Base-by-base conservation (phyloP, 2,888 invertebrate genomes). In the Zootermopsis nevadensis region DNA sequence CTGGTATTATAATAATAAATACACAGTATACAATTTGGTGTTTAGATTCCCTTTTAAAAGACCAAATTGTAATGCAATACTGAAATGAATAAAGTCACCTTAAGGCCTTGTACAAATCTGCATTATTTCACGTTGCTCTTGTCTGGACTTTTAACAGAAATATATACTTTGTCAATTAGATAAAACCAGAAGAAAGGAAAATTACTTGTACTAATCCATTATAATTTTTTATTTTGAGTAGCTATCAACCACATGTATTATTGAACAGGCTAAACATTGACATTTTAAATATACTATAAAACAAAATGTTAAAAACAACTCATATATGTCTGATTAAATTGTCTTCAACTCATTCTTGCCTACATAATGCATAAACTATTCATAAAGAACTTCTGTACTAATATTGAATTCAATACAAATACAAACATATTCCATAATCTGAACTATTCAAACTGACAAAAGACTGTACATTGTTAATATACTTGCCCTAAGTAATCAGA, bases 91-190 rank as follows among this genome's bases (percentile, higher is more conserved):
- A n/a, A n/a, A n/a, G n/a, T n/a, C n/a, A n/a, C n/a, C n/a, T n/a
- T 91, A 31, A 91, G 93, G 88, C 88, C 91, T 0, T 92, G 92
- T 82, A 95, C 96, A 0, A 90, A 91, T 88, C 92, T 94, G 24
- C 87, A 84, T 88, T 90, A 85, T 92, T 93, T 90, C 89, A 92
- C 69, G 89, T 91, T 69, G 92, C 94, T 0, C 90, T 97, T 15
- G 91, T 92, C 84, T 88, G 89, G 77, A 92, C 94, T 60, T 89
- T 95, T 1, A 87, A n/a, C 89, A 38, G 94, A 95, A 86, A 96
- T 97, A 95, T 92, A 93, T 83, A 90, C 92, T 82, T 88, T 94
- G 24, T 89, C 19, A 27, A 7, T 38, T 38, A 38, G 31, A 38
- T 38, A 74, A 24, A 38, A 42, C n/a, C 33, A 38, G 24, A 74